A percentile compares a stretch with the other conserved stretches of the same genome.
These are phyloP conservation scores for Lasiurus cinereus DNA, from an alignment of 2,113 vertebrate genomes.

Conservation along the genomic window DNA sequence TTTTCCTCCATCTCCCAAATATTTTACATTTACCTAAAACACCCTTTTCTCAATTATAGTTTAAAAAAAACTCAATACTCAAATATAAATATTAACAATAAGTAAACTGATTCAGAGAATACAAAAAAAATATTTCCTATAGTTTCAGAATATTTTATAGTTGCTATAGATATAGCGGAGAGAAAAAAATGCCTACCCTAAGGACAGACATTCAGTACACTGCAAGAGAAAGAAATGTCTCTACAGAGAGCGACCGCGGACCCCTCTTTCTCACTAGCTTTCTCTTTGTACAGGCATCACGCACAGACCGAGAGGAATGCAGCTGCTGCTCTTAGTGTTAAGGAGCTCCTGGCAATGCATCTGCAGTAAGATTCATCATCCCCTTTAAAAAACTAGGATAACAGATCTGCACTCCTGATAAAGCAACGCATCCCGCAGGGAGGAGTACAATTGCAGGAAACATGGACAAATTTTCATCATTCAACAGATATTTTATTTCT, in stretches of 20 bases:
- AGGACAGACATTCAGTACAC: background rate
- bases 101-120: background rate
- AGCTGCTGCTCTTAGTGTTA: background rate
- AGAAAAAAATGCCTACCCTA: background rate
- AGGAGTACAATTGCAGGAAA: background rate
- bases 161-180: background rate
- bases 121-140: background rate
- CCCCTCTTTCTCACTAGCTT: background rate
- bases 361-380: background rate
- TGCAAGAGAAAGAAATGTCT: background rate
- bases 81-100: background rate
- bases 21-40: background rate
- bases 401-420: background rate
- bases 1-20: background rate
- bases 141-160: background rate
- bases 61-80: background rate
- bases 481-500: background rate
- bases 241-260: background rate
- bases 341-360: background rate
- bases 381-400: background rate
- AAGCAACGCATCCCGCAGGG: background rate
- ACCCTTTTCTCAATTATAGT: background rate
- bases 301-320: background rate
- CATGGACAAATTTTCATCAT: conserved; percentile 4
- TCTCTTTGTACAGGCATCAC: background rate